Evolutionary conservation across 2,113 vertebrate genomes (phyloP).

Genomic region (Eira barbara): DNA sequence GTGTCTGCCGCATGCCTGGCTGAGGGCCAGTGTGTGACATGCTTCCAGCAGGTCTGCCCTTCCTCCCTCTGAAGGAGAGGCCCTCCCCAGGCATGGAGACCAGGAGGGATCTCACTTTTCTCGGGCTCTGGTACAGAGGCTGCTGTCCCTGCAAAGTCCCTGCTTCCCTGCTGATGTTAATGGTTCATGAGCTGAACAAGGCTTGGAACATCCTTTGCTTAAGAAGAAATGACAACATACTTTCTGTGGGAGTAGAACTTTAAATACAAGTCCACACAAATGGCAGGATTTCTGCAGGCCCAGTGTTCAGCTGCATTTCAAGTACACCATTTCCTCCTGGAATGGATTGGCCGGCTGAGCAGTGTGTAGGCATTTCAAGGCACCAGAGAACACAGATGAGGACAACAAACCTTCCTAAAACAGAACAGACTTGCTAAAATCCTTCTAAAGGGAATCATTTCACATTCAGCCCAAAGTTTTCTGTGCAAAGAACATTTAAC

Average conservation of each 20-base stretch:
- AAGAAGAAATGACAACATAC: slow-evolving; percentile 40
- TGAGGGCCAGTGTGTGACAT: not conserved
- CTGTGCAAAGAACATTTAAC: slow-evolving; percentile 60
- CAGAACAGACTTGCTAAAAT: slow-evolving; percentile 47
- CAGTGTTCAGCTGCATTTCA: not conserved
- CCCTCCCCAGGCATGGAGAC: not conserved
- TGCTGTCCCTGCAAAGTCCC: not conserved
- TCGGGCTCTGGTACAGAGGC: not conserved
- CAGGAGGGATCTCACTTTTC: not conserved
- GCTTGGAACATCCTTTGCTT: slow-evolving; percentile 29
- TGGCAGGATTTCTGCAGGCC: slow-evolving; percentile 29
- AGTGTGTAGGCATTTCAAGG: slow-evolving; percentile 48
- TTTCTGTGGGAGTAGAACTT: slow-evolving; percentile 62
- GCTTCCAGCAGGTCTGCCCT: not conserved
- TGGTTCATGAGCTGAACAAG: not conserved
- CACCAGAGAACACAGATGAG: slow-evolving; percentile 50
- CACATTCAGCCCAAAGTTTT: slow-evolving; percentile 51
- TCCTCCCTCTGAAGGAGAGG: not conserved
- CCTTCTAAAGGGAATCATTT: slow-evolving; percentile 51
- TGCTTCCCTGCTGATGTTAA: slow-evolving; percentile 19
- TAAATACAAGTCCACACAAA: slow-evolving; percentile 52
- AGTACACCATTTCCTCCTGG: slow-evolving; percentile 1
- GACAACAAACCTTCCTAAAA: slow-evolving; percentile 46
- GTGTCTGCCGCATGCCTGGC: not conserved
- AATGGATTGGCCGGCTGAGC: not conserved